Percentiles rank a stretch among this genome's conserved stretches.
Conservation (phyloP, 2,888 invertebrate species). For the Cantharis rufa region DNA sequence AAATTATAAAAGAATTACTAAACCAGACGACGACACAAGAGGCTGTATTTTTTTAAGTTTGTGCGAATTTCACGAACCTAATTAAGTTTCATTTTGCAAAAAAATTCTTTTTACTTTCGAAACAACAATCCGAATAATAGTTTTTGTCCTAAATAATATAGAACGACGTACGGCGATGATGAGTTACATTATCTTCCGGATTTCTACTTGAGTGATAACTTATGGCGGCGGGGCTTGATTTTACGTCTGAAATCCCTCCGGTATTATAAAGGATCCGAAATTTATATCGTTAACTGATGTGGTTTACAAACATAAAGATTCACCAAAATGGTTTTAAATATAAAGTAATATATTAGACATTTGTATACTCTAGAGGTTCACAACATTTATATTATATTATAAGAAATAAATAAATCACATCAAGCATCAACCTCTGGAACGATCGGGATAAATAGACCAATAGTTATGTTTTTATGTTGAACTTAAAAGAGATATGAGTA, state of each 20-base stretch:
- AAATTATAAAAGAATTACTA: not conserved
- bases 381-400: not conserved
- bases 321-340: not conserved
- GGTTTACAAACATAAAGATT: not conserved
- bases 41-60: too few species aligned
- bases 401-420: too few species aligned
- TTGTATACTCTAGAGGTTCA: not conserved
- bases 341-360: not conserved
- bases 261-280: not conserved
- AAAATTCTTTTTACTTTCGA: not conserved
- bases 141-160: not conserved
- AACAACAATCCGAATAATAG: not conserved
- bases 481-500: too few species aligned
- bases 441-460: too few species aligned
- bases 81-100: not conserved
- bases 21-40: not conserved
- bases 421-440: too few species aligned
- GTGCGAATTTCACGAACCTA: too few species aligned
- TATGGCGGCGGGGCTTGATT: not conserved
- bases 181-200: not conserved
- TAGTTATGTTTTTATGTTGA: too few species aligned
- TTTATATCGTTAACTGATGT: not conserved
- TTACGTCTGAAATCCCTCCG: not conserved
- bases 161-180: not conserved
- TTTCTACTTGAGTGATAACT: conserved; percentile 1